These are phyloP conservation scores for Arrhamphus sclerolepis DNA, from an alignment of 2,797 vertebrate genomes.

Conservation along the genomic window DNA sequence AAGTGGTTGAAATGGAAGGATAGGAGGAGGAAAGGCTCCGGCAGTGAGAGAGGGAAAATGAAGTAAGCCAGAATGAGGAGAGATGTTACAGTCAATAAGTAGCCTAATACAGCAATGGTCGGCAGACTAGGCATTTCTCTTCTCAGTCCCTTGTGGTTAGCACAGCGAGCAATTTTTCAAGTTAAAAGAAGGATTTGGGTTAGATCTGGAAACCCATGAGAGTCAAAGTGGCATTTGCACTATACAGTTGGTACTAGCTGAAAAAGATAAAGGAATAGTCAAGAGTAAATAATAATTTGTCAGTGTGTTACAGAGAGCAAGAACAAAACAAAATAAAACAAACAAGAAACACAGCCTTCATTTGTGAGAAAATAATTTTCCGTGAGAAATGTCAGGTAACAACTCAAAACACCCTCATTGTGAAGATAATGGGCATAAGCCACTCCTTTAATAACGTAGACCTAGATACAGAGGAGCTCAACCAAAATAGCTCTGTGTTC, in stretches of 20 bases:
- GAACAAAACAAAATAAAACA: background rate
- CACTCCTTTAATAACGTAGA: conserved; percentile 82
- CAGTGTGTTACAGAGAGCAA: conserved; percentile 9
- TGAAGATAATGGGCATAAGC: conserved; percentile 62
- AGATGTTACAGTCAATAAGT: conserved; percentile 83
- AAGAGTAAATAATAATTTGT: conserved; percentile 33
- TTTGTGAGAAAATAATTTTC: conserved; percentile 5
- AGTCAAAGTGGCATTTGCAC: conserved; percentile 76
- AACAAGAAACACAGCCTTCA: background rate
- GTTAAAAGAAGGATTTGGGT: conserved; percentile 86
- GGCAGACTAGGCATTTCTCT: conserved; percentile 74
- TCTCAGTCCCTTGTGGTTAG: conserved; percentile 77
- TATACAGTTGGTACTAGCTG: conserved; percentile 51
- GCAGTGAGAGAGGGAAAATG: conserved; percentile 53
- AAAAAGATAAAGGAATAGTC: conserved; percentile 29
- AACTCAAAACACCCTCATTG: conserved; percentile 57
- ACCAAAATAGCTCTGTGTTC: conserved; percentile 80
- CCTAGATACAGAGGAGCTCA: conserved; percentile 77
- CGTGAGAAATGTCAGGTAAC: conserved; percentile 22
- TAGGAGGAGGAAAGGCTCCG: conserved; percentile 24
- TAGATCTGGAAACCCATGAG: conserved; percentile 81
- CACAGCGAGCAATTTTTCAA: conserved; percentile 83
- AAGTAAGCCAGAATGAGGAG: conserved; percentile 64
- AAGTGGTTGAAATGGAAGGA: conserved; percentile 40
- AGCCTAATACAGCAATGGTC: conserved; percentile 74